Evolutionary conservation across 2,888 invertebrate species (phyloP), one percentile per base, ranked within the genome.

Genomic region (Cataglyphis albicans): DNA sequence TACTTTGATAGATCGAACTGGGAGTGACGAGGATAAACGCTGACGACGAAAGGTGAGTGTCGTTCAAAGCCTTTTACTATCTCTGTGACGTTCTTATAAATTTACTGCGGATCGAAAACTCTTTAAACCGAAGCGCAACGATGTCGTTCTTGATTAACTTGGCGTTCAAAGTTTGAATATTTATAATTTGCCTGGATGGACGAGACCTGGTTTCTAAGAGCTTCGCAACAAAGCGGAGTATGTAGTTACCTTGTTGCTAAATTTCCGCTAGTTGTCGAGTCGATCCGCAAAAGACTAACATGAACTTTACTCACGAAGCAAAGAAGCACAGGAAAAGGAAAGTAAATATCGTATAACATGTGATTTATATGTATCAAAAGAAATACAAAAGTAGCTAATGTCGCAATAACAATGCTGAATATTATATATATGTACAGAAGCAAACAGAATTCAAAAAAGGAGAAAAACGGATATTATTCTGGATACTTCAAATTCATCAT

Each of bases 251-350:
- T 86, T 84, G 83, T 86, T 84, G 90, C 88, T 89, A 90, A 91
- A 90, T 90, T 92, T 91, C 90, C 88, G 87, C 82, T 81, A 83
- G 85, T 85, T 73, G 84, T 86, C 63, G 83, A 74, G 84, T 84
- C 83, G 82, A 85, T 76, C 70, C 55, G 82, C 84, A 90, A 88
- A 89, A 90, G 86, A 84, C 83, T 82, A 89, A 90, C 90, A 87
- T 84, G 83, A 89, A 91, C 89, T 92, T 93, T 92, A 91, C 91
- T 90, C 84, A 84, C 80, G 29, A 4, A 35, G 38, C 25, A 68
- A 21, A 25, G 38, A 38, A 25, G n/a, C 6, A 38, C 6, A 38
- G 38, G 25, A n/a, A 65, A 4, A 55, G 7, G 9, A 52, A 18
- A 52, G 18, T 29, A 9, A 21, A 38, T 61, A 2, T 61, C 52